A percentile compares a stretch with the other conserved stretches of the same genome.
These are phyloP conservation scores for Oppia nitens DNA, from an alignment of 1,140 invertebrate genomes.

Conservation along the genomic window DNA sequence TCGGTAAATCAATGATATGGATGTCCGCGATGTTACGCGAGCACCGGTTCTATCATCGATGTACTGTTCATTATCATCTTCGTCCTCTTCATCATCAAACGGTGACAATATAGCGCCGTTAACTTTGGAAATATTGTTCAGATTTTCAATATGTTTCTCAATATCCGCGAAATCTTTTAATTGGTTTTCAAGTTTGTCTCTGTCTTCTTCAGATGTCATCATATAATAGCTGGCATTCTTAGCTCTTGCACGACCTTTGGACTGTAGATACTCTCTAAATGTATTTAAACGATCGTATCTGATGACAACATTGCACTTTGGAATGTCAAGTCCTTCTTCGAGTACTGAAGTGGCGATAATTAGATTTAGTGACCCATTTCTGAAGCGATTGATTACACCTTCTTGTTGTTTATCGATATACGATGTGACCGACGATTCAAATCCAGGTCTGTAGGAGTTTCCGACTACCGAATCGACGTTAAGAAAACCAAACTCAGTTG, in stretches of 20 bases:
- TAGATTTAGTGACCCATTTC: slow-evolving; percentile 80
- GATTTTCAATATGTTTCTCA: not conserved
- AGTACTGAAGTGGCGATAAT: slow-evolving; percentile 64
- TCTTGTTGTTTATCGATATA: not conserved
- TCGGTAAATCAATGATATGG: not conserved
- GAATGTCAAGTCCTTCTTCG: slow-evolving; percentile 73
- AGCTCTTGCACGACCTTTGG: slow-evolving; percentile 46
- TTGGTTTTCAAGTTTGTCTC: not conserved
- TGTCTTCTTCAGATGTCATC: slow-evolving; percentile 34
- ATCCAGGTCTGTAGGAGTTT: not conserved
- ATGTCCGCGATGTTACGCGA: not conserved
- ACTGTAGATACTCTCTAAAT: slow-evolving; percentile 55
- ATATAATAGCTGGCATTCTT: slow-evolving; percentile 49
- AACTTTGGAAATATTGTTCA: no score
- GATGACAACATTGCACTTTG: slow-evolving; percentile 59
- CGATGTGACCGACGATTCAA: not conserved
- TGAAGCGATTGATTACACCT: slow-evolving; percentile 42
- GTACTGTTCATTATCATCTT: not conserved
- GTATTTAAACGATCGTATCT: slow-evolving; percentile 49
- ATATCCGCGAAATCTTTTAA: not conserved
- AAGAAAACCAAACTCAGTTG: slow-evolving; percentile 13
- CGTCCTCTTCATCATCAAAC: not conserved
- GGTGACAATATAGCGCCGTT: not conserved
- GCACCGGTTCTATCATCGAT: not conserved
- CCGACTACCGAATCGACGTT: slow-evolving; percentile 14